Conservation (phyloP, 1,140 invertebrate genomes). For the Trigoniulus corallinus region DNA sequence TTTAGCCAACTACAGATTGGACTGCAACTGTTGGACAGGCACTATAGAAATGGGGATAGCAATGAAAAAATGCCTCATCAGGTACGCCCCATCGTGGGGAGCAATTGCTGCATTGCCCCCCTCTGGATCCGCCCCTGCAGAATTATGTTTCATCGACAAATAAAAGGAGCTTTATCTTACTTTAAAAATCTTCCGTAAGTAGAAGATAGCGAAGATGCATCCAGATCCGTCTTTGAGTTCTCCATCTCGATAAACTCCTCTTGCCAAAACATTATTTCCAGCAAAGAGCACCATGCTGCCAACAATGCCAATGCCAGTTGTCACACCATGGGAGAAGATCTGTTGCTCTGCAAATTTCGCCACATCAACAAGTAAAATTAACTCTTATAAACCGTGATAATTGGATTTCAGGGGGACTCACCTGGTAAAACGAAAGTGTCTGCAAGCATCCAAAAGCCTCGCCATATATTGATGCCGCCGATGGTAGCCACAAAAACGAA, state of each 20-base stretch:
- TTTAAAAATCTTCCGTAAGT: background rate
- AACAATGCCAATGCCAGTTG: conserved; percentile 48
- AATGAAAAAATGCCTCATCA: no score
- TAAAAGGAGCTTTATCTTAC: no score
- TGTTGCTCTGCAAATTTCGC: conserved; percentile 34
- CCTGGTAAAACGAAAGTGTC: conserved; percentile 56
- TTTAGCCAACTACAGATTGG: no score
- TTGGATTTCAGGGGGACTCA: background rate
- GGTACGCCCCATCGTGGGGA: no score
- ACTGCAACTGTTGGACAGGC: no score
- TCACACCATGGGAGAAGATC: conserved; percentile 57
- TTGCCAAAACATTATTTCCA: conserved; percentile 61
- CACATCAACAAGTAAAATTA: background rate
- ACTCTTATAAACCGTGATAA: background rate
- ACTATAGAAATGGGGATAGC: no score
- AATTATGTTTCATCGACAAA: no score
- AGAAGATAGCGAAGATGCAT: conserved; percentile 43
- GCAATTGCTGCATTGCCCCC: no score
- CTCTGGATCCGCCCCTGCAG: no score
- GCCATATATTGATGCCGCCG: conserved; percentile 70
- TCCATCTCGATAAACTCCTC: conserved; percentile 66
- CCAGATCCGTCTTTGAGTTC: conserved; percentile 60
- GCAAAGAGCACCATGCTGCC: conserved; percentile 63
- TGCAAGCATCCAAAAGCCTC: conserved; percentile 61
- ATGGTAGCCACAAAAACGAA: conserved; percentile 58